phyloP scores from a whole-genome alignment of 2,888 invertebrate genomes.

The Notodonta ziczac region DNA sequence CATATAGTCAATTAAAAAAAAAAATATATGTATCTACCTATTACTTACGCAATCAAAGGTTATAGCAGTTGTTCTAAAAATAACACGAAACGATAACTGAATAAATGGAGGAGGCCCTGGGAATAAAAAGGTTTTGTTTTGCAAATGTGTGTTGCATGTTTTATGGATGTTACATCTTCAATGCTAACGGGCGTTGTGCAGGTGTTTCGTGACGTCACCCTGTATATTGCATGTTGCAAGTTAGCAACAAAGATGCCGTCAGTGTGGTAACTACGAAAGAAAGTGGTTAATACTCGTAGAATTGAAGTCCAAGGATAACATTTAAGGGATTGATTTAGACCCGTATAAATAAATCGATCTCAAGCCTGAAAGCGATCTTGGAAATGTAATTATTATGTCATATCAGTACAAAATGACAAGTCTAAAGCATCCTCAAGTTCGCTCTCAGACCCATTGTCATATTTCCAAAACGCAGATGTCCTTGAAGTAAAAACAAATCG shows the following conservation, averaged over 20 bases:
- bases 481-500: too few species aligned
- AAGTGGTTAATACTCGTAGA: not conserved
- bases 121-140: conserved; percentile 37
- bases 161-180: conserved; percentile 49
- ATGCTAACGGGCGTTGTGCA: conserved; percentile 11
- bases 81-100: not conserved
- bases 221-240: not conserved
- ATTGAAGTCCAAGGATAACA: not conserved
- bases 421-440: too few species aligned
- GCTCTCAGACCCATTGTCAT: too few species aligned
- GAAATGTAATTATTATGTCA: too few species aligned
- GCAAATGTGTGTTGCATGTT: conserved; percentile 44
- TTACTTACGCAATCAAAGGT: too few species aligned
- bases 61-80: not conserved
- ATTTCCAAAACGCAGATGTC: too few species aligned
- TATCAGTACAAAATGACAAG: too few species aligned
- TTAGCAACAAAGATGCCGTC: conserved; percentile 6
- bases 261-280: not conserved
- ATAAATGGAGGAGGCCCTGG: conserved; percentile 14
- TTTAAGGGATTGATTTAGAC: too few species aligned
- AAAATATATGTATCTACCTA: too few species aligned
- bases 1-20: too few species aligned
- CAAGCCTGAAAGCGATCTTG: too few species aligned
- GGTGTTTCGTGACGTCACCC: conserved; percentile 17
- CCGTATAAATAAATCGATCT: too few species aligned